A percentile compares a stretch with the other conserved stretches of the same genome.
phyloP scores from a whole-genome alignment of 2,888 invertebrate species.

The Beris chalybata region DNA sequence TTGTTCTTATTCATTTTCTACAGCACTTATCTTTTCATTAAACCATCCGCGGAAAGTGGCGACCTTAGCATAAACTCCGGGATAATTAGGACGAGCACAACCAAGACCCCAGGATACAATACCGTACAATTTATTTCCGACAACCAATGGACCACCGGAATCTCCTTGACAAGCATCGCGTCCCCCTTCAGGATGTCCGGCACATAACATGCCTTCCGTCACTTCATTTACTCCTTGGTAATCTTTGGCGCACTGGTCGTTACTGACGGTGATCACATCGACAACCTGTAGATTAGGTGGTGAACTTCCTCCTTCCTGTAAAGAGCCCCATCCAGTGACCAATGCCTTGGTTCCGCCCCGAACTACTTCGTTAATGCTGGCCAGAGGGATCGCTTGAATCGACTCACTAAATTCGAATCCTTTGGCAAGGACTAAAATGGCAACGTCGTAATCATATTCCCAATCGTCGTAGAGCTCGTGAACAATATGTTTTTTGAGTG shows the following conservation, averaged over 20 bases:
- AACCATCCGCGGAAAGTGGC: conserved; percentile 54
- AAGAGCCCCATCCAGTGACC: conserved; percentile 31
- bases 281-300: conserved; percentile 53
- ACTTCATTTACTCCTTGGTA: conserved; percentile 13
- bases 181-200: conserved; percentile 32
- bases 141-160: conserved; percentile 38
- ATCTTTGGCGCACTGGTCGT: conserved; percentile 38
- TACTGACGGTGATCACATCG: conserved; percentile 55
- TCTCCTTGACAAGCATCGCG: conserved; percentile 38
- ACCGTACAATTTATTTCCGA: conserved; percentile 31
- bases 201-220: conserved; percentile 37
- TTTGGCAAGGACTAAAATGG: conserved; percentile 56
- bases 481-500: conserved; percentile 52
- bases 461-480: conserved; percentile 56
- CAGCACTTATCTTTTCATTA: too few species aligned
- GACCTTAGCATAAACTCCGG: conserved; percentile 42
- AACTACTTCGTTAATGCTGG: conserved; percentile 40
- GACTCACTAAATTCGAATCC: conserved; percentile 52
- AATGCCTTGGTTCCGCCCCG: not conserved
- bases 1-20: too few species aligned
- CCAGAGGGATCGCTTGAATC: conserved; percentile 54
- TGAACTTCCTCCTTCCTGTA: conserved; percentile 43
- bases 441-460: conserved; percentile 59
- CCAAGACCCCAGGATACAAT: conserved; percentile 39
- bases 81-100: conserved; percentile 33